These are phyloP conservation scores for Vimba vimba DNA, from an alignment of 2,113 vertebrate genomes.

Conservation along the genomic window DNA sequence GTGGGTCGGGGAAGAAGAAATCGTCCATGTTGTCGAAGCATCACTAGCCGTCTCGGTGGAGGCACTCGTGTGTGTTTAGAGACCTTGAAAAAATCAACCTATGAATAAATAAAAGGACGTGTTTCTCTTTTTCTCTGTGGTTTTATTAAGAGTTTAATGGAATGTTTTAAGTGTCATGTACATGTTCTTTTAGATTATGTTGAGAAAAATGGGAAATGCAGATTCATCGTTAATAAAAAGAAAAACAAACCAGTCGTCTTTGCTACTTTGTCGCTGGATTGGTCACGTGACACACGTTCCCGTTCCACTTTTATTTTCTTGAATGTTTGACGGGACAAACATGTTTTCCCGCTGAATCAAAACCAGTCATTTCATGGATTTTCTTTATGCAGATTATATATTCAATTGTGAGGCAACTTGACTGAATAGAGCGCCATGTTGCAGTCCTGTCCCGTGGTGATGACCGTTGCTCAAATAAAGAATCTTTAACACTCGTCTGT, in stretches of 20 bases:
- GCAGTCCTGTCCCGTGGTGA: conserved; percentile 84
- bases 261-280: conserved; percentile 85
- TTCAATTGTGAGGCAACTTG: conserved; percentile 83
- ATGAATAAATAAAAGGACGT: conserved; percentile 73
- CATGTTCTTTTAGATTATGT: conserved; percentile 92
- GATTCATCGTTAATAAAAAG: conserved; percentile 64
- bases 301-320: conserved; percentile 77
- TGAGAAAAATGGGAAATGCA: conserved; percentile 71
- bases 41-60: conserved; percentile 65
- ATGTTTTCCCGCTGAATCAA: conserved; percentile 76
- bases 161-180: conserved; percentile 89
- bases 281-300: conserved; percentile 75
- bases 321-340: conserved; percentile 79
- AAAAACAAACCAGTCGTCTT: conserved; percentile 42
- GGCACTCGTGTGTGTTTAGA: conserved; percentile 70
- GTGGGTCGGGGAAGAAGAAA: conserved; percentile 74
- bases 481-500: conserved; percentile 78
- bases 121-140: conserved; percentile 84
- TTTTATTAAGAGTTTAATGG: conserved; percentile 88
- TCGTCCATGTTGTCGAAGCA: conserved; percentile 78
- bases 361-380: conserved; percentile 60
- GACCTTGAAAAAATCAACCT: conserved; percentile 75
- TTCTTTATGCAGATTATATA: conserved; percentile 73
- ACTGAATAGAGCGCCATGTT: conserved; percentile 79
- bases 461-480: conserved; percentile 85